Evolutionary conservation across 2,888 invertebrate genomes (phyloP).

Genomic region (Drosophila mimica): DNA sequence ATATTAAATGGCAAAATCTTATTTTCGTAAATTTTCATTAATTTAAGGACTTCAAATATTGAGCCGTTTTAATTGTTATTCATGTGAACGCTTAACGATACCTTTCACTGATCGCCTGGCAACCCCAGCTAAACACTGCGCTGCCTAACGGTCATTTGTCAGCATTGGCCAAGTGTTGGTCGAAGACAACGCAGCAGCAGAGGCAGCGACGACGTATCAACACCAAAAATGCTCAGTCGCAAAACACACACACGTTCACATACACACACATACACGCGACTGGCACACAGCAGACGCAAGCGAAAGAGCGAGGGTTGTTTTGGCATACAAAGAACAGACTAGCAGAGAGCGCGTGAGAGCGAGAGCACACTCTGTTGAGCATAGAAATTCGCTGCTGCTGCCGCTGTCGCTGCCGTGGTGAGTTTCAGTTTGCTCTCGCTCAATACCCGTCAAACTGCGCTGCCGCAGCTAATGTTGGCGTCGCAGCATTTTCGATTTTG

Average conservation of each 20-base stretch:
- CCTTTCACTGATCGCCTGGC: not conserved
- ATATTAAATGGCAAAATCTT: not conserved
- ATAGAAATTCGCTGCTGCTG: conserved; percentile 21
- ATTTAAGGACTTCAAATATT: not conserved
- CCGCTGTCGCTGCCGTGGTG: conserved; percentile 53
- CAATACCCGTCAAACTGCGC: conserved; percentile 4
- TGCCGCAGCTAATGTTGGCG: conserved; percentile 36
- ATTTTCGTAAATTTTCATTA: not conserved
- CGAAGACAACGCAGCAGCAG: conserved; percentile 47
- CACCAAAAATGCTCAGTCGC: conserved; percentile 22
- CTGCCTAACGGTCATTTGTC: conserved; percentile 50
- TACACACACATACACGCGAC: conserved; percentile 16
- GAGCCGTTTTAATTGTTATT: not conserved
- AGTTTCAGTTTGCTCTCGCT: conserved; percentile 40
- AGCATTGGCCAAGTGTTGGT: conserved; percentile 60
- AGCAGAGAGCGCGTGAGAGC: conserved; percentile 23
- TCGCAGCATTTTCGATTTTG: conserved; percentile 34
- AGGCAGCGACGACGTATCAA: conserved; percentile 28
- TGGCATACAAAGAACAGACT: conserved; percentile 9
- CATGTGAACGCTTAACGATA: not conserved
- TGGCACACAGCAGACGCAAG: conserved; percentile 20
- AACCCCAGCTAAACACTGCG: conserved; percentile 6
- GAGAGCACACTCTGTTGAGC: conserved; percentile 35
- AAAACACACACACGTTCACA: conserved; percentile 11
- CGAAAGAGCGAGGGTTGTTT: conserved; percentile 52